Evolutionary conservation across 2,113 vertebrate genomes (phyloP), one percentile per base, ranked within the genome.

Genomic region (Amphilophus citrinellus): DNA sequence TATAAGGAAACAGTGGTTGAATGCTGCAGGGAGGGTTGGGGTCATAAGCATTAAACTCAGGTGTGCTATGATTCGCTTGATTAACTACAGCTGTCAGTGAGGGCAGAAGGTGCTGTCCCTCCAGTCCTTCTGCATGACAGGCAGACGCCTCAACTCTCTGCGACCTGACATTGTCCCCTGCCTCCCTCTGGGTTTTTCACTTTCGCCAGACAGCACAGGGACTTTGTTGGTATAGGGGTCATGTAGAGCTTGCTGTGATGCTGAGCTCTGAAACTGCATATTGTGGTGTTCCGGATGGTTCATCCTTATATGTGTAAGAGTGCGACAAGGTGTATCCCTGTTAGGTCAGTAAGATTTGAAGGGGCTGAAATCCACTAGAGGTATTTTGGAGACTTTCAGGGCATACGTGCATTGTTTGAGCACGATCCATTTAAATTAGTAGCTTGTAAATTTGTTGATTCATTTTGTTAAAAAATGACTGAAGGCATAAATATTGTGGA

Each of bases 1-100:
- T 37, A 17, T 62, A 7, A 85, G 80, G 84, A 84, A 79, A 79
- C 32, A 17, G 84, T 15, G 58, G 77, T n/a, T 73, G 85, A 81
- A 30, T 59, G 56, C 76, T 5, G 53, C 77, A 20, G 78, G 87
- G 84, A 68, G 50, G 39, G 39, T 75, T 5, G 32, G 71, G 87
- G 92, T 91, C 91, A 75, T 20, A 11, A 77, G 84, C 42, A 27
- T 53, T 80, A 82, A 86, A 87, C 88, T 94, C 92, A 94, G 94
- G 91, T 93, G 90, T 83, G 88, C 73, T 77, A 58, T 76, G 88
- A 88, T 77, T 27, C 30, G 44, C 87, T 90, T 91, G 92, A 94
- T 93, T 94, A 95, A 94, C 80, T 90, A 56, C 85, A 84, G 83
- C 92, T 93, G 92, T 91, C 92, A 89, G 61, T 14, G 35, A 85